Conservation (phyloP, 2,113 vertebrate species). For the Syrrhaptes paradoxus region DNA sequence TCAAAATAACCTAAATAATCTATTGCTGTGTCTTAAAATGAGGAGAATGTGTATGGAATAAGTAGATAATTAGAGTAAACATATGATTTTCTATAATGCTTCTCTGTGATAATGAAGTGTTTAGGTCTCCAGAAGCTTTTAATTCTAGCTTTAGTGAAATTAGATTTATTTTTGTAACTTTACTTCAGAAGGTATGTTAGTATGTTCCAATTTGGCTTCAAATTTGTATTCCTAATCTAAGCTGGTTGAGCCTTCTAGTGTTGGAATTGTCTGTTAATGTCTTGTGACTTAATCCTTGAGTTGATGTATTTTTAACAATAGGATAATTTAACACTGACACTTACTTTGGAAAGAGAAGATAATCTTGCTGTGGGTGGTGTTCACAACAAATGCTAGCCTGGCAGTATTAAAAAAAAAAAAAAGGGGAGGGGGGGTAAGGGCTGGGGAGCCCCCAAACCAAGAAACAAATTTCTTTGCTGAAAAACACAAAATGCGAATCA, state of each 20-base stretch:
- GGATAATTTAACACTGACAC: neutral
- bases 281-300: neutral
- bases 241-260: neutral
- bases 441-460: neutral
- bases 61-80: neutral
- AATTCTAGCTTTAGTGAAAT: neutral
- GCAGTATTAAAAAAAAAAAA: neutral
- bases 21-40: neutral
- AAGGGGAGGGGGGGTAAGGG: accelerated
- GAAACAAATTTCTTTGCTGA: neutral
- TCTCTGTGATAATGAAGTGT: neutral
- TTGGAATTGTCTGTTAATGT: neutral
- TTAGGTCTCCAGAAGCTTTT: neutral
- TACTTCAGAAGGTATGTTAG: neutral
- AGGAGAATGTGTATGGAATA: neutral
- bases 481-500: neutral
- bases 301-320: neutral
- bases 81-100: neutral
- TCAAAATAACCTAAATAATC: neutral
- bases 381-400: neutral
- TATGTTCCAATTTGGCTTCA: neutral
- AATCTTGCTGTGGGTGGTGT: neutral
- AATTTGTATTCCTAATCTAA: neutral
- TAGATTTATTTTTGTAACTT: neutral
- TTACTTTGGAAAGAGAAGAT: neutral